These are phyloP conservation scores for Amyelois transitella DNA, from an alignment of 1,140 invertebrate species.

Conservation along the genomic window DNA sequence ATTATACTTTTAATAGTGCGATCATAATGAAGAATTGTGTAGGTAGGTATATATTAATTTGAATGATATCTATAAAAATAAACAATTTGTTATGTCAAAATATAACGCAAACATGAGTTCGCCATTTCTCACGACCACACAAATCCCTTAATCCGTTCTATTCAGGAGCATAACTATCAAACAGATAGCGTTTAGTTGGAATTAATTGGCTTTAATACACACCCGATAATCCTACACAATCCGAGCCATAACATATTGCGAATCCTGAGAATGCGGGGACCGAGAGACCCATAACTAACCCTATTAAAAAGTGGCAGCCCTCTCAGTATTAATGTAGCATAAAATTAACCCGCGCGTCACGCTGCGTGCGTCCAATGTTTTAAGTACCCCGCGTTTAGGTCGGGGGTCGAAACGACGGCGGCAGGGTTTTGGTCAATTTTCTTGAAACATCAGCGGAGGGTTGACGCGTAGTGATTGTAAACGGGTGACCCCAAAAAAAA, in stretches of 20 bases:
- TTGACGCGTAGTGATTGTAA: background rate
- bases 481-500: background rate
- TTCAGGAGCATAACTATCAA: background rate
- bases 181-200: conserved; percentile 8
- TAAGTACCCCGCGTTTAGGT: conserved; percentile 29
- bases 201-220: conserved; percentile 14
- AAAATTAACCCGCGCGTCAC: conserved; percentile 68
- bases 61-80: background rate
- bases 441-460: background rate
- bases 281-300: conserved; percentile 59
- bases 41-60: too few relatives aligned
- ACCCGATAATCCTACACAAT: conserved; percentile 24
- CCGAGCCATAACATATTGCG: conserved; percentile 45
- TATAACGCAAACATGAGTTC: too few relatives aligned
- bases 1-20: too few relatives aligned
- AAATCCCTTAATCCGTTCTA: background rate
- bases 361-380: conserved; percentile 40
- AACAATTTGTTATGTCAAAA: background rate
- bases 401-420: conserved; percentile 27
- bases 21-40: too few relatives aligned
- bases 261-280: conserved; percentile 49
- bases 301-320: conserved; percentile 65
- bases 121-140: background rate
- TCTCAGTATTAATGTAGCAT: conserved; percentile 66
- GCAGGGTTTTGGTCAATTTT: conserved; percentile 12